Base-by-base conservation (phyloP, 64 coral and sea anemone species). In the Actinia equina region DNA sequence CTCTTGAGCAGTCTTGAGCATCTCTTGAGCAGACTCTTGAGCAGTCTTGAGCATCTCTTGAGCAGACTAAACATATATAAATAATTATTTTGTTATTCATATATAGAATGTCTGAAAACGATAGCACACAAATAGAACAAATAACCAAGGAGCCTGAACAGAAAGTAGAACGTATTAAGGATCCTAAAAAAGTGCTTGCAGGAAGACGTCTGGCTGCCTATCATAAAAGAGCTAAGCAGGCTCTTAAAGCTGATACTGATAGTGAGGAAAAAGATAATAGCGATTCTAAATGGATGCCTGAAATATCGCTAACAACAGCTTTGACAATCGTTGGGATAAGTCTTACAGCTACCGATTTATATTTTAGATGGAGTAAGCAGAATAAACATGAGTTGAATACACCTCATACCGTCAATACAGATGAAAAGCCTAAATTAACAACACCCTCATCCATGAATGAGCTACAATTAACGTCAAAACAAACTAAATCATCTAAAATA, bases 61-160 rank as follows among this genome's bases (percentile, higher is more conserved):
- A n/a, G n/a, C n/a, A n/a, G n/a, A n/a, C n/a, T n/a, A 17, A 76
- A 76, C 6, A 76, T 78, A 78, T 45, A 78, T 78, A 78, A 78
- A 78, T 43, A 43, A n/a, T n/a, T n/a, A n/a, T n/a, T 78, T 78
- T 78, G 44, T 42, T 43, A 78, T 78, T 22, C 44, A 3, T 78
- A 78, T 78, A 43, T 78, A 78, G 43, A 4, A 49, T 78, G 76
- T 78, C 76, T 43, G 76, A 78, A 78, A n/a, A n/a, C n/a, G 76
- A 78, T 42, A 78, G 18, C 6, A 16, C 43, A 2, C 1, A 43
- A 3, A 11, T 78, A 3, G 76, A 78, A 78, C 76, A 65, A 65
- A 65, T 65, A 22, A 65, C 17, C 2, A 65, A 65, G 17, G 62
- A 65, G 7, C 62, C 62, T 42, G 76, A 43, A 78, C 76, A 43